These are phyloP conservation scores for Poecilobothrus nobilitatus DNA, from an alignment of 2,888 invertebrate species.

Conservation along the genomic window DNA sequence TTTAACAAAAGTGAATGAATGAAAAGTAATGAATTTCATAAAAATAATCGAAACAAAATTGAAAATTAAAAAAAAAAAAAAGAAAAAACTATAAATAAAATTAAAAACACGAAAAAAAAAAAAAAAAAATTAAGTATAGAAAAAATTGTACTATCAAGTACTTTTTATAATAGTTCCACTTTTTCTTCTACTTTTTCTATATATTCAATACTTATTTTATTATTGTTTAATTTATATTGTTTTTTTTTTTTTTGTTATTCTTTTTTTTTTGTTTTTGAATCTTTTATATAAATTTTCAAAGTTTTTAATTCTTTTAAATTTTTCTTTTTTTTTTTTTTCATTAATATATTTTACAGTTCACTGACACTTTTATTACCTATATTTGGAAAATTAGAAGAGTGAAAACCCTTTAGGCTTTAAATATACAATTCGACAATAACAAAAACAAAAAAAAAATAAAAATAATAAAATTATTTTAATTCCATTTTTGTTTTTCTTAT, in stretches of 20 bases:
- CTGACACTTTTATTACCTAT: slow-evolving; percentile 6
- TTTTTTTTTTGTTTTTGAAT: too few species aligned
- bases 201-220: not conserved
- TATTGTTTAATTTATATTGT: not conserved
- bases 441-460: too few species aligned
- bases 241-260: too few species aligned
- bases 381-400: not conserved
- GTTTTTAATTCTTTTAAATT: too few species aligned
- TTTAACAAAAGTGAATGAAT: not conserved
- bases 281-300: too few species aligned
- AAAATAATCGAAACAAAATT: not conserved
- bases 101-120: not conserved
- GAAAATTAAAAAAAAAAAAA: not conserved
- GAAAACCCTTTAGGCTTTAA: not conserved
- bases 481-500: not conserved
- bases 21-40: not conserved
- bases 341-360: not conserved
- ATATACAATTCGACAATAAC: not conserved
- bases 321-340: too few species aligned
- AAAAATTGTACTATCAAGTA: not conserved
- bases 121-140: not conserved
- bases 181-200: not conserved
- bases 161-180: not conserved
- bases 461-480: not conserved
- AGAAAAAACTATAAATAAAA: not conserved